Conservation (phyloP, 2,888 invertebrate genomes). For the Drosophila pseudotalamancana region DNA sequence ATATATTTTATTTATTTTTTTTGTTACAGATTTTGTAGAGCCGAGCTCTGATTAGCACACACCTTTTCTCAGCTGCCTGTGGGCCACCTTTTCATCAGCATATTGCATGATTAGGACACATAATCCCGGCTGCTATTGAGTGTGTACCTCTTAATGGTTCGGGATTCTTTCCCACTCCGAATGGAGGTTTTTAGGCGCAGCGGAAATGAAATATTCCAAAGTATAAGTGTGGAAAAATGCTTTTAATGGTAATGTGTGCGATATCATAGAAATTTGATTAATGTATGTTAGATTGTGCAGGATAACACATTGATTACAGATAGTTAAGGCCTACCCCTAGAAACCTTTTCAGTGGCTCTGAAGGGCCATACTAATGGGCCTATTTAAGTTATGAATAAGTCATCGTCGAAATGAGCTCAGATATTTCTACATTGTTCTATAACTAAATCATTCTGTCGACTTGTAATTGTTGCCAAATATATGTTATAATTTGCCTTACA, state of each 20-base stretch:
- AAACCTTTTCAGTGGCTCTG: background rate
- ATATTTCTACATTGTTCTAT: no score
- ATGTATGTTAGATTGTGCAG: constrained; percentile 51
- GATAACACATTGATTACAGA: constrained; percentile 27
- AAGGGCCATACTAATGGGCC: background rate
- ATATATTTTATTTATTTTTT: constrained; percentile 2
- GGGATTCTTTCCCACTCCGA: constrained; percentile 19
- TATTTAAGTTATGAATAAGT: no score
- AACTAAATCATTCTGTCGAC: no score
- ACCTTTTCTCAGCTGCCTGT: constrained; percentile 49
- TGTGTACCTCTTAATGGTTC: constrained; percentile 58
- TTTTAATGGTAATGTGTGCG: constrained; percentile 37
- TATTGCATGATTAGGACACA: constrained; percentile 71
- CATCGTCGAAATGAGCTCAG: no score
- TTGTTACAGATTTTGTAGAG: constrained; percentile 52
- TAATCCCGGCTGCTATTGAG: constrained; percentile 54
- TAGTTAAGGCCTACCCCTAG: constrained; percentile 2
- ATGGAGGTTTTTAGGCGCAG: constrained; percentile 28
- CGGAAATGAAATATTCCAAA: constrained; percentile 41
- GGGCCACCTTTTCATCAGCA: constrained; percentile 38
- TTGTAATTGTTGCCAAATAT: no score
- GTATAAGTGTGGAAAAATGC: constrained; percentile 40
- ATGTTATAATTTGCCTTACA: no score
- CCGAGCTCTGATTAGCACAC: constrained; percentile 48
- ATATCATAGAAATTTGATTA: constrained; percentile 53